Base-by-base conservation (phyloP, 2,797 vertebrate species). In the Falco berigora region DNA sequence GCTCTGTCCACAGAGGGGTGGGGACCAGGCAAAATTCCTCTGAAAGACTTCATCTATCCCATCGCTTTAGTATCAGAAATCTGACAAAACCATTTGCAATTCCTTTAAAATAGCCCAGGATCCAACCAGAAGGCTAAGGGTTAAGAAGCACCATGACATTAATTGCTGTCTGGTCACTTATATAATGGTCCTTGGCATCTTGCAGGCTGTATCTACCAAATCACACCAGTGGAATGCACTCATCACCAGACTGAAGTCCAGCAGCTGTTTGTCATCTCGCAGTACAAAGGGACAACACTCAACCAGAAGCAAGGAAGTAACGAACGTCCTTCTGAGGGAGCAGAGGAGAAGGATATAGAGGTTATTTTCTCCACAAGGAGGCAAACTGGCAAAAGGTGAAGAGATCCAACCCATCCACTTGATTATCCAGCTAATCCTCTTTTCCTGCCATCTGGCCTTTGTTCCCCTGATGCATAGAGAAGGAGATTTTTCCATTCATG, bases 181-280 rank as follows among this genome's bases (percentile, higher is more conserved):
- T 38, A 88, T 77, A 87, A 85, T 8, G 14, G 12, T 89, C 34
- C 59, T 80, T 92, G 90, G 88, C 38, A 4, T 62, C 42, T 64
- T 69, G 11, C 34, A 62, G 19, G 42, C 84, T 88, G 64, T 58
- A 86, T 66, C 34, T 32, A 89, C 30, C 95, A 95, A 81, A 92
- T 93, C 61, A 66, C 68, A 80, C 21, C 40, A 89, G 27, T 62
- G 84, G 64, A 93, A 92, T 10, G 6, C 62, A 75, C 22, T 42
- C 22, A 13, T 42, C 3, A 3, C 38, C 38, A 67, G 56, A 46
- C 25, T 55, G 77, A 87, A 92, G 34, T 1, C 4, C 44, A 82
- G 84, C 84, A 96, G 93, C 78, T 96, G 86, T 55, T 90, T 19
- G 3, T 89, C 61, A 27, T 89, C 86, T 92, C 56, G 42, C n/a